These are phyloP conservation scores for Diarsia brunnea DNA, from an alignment of 2,888 invertebrate species.

Conservation along the genomic window DNA sequence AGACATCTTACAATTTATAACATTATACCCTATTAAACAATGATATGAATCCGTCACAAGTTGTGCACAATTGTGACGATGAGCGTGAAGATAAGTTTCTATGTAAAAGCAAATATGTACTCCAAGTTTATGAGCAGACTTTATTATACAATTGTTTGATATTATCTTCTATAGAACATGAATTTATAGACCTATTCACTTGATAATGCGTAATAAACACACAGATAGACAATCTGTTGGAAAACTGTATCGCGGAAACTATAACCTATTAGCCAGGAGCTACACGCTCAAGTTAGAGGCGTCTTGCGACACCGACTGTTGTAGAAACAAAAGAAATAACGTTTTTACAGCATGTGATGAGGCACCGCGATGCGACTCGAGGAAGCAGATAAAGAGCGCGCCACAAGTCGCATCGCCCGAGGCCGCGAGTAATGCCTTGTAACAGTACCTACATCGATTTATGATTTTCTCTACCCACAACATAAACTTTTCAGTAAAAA, in stretches of 20 bases:
- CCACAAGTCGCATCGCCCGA: neutral
- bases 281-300: neutral
- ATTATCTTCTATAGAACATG: conserved; percentile 45
- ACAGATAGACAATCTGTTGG: conserved; percentile 10
- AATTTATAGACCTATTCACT: conserved; percentile 59
- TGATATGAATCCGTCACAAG: conserved; percentile 45
- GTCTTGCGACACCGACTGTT: neutral
- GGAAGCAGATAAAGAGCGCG: neutral
- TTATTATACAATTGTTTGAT: conserved; percentile 42
- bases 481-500: conserved; percentile 40
- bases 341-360: neutral
- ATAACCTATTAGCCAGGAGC: neutral
- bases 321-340: neutral
- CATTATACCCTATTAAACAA: conserved; percentile 8
- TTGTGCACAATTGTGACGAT: conserved; percentile 44
- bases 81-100: conserved; percentile 40
- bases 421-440: neutral
- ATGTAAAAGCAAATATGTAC: conserved; percentile 31
- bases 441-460: conserved; percentile 28
- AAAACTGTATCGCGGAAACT: conserved; percentile 8
- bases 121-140: conserved; percentile 43
- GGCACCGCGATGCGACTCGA: neutral
- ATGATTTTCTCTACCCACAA: conserved; percentile 17
- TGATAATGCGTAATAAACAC: conserved; percentile 17
- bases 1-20: neutral